Evolutionary conservation across 1,140 invertebrate species (phyloP).

Genomic region (Platorchestia sp.): DNA sequence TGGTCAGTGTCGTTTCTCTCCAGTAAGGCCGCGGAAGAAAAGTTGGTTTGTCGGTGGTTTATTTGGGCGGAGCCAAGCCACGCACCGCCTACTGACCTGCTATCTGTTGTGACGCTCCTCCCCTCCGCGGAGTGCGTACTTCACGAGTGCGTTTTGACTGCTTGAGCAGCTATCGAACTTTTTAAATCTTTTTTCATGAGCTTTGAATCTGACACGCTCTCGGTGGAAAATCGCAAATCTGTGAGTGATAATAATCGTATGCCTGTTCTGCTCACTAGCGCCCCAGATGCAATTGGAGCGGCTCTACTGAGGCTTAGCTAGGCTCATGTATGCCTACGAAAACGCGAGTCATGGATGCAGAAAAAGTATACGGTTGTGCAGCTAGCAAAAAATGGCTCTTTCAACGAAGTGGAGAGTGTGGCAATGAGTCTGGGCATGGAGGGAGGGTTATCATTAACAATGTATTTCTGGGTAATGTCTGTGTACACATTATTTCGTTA

Average conservation of each 20-base stretch:
- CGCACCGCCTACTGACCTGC: background rate
- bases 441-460: background rate
- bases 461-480: background rate
- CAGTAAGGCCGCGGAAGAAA: slow-evolving; percentile 36
- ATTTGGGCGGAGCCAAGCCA: slow-evolving; percentile 2
- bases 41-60: slow-evolving; percentile 31
- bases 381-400: background rate
- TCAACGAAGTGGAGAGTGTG: background rate
- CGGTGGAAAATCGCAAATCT: slow-evolving; percentile 47
- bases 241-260: slow-evolving; percentile 48
- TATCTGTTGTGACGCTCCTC: slow-evolving; percentile 13
- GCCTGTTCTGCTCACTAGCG: background rate
- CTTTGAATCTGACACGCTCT: slow-evolving; percentile 40
- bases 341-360: background rate
- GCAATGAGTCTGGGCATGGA: background rate
- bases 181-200: slow-evolving; percentile 43
- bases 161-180: slow-evolving; percentile 29
- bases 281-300: slow-evolving; percentile 7
- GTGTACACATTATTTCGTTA: background rate
- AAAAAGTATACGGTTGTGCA: slow-evolving; percentile 2
- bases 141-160: slow-evolving; percentile 29
- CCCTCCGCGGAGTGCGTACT: background rate
- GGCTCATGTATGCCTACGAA: background rate
- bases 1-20: slow-evolving; percentile 54
- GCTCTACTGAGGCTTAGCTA: background rate